Percentiles rank a stretch among this genome's conserved stretches.
Conservation (phyloP, 2,888 invertebrate species). For the Cecidostiba fungosa region DNA sequence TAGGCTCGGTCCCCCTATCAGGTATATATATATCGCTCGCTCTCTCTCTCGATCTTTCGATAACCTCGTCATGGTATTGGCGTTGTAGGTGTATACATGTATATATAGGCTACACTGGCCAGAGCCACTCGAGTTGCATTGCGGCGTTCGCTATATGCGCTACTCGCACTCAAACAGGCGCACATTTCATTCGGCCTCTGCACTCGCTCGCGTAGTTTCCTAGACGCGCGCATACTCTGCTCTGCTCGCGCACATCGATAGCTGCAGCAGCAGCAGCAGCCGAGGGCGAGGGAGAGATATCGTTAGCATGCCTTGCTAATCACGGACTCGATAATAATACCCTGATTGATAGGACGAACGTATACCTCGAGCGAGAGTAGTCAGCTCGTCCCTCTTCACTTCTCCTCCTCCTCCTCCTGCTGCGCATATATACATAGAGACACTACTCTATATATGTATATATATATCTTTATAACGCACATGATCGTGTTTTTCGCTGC, state of each 20-base stretch:
- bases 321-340: slow-evolving; percentile 80
- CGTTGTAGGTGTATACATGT: slow-evolving; percentile 57
- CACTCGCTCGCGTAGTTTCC: slow-evolving; percentile 59
- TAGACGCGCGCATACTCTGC: slow-evolving; percentile 57
- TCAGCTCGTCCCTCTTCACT: neutral
- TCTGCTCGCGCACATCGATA: slow-evolving; percentile 57
- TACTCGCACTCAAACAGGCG: slow-evolving; percentile 50
- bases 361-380: slow-evolving; percentile 19
- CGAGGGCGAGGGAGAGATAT: slow-evolving; percentile 73
- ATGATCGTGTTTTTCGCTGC: neutral
- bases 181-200: slow-evolving; percentile 50
- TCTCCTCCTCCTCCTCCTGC: neutral
- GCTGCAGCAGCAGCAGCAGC: slow-evolving; percentile 51
- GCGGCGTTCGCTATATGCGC: slow-evolving; percentile 67
- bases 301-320: slow-evolving; percentile 80
- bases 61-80: slow-evolving; percentile 70
- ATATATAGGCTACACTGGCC: slow-evolving; percentile 66
- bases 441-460: neutral
- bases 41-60: slow-evolving; percentile 64
- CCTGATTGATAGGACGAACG: slow-evolving; percentile 69
- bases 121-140: slow-evolving; percentile 75
- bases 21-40: slow-evolving; percentile 50
- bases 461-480: no score
- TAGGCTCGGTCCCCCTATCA: slow-evolving; percentile 59
- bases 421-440: neutral